phyloP scores from a whole-genome alignment of 2,797 vertebrate genomes.

The Paratrypauchen microcephalus region DNA sequence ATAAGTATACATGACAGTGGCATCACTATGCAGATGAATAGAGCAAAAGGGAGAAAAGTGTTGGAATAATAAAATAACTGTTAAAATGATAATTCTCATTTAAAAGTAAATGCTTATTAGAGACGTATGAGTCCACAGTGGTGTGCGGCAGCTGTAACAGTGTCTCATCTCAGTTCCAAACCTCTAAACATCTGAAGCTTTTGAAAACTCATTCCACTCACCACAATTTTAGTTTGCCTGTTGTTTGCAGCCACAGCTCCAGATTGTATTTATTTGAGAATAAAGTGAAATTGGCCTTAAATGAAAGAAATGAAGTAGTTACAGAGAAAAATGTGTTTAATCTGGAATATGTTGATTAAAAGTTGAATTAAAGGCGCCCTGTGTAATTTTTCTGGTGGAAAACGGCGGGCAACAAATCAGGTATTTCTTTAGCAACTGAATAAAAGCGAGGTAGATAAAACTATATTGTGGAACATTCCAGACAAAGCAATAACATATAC shows the following conservation, averaged over 20 bases:
- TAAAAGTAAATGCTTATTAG: constrained; percentile 7
- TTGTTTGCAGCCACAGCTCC: neutral
- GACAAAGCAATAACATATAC: no score
- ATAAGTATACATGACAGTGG: no score
- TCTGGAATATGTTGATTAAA: no score
- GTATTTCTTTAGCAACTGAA: no score
- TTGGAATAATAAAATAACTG: neutral
- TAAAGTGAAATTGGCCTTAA: neutral
- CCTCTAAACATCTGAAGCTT: constrained; percentile 2
- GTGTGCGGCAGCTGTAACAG: neutral
- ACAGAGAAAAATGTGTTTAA: neutral
- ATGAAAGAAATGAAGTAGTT: neutral
- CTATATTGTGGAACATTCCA: no score
- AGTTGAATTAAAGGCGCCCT: no score
- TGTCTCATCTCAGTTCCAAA: constrained; percentile 9
- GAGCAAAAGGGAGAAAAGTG: neutral
- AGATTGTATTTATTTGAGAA: neutral
- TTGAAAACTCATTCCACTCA: constrained; percentile 1
- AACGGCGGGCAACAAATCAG: no score
- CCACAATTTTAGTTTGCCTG: neutral
- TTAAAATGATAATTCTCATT: constrained; percentile 5
- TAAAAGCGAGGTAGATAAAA: no score
- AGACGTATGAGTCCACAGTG: neutral
- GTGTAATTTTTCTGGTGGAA: no score
- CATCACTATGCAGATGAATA: no score